Conservation (phyloP, 2,888 invertebrate species). For the Pilophorus perplexus region DNA sequence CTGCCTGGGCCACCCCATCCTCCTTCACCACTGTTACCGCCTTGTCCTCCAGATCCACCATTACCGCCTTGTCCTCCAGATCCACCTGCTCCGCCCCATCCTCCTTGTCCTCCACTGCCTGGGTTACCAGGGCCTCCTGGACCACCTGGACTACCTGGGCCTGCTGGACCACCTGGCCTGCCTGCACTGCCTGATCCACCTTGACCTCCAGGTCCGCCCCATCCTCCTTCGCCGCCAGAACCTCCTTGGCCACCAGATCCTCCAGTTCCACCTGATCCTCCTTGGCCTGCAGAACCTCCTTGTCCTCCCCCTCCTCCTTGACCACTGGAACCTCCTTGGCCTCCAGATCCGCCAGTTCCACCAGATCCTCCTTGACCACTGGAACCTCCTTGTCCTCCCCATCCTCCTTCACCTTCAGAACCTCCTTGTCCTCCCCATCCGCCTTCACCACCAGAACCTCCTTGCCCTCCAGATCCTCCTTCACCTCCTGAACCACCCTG, state of each 20-base stretch:
- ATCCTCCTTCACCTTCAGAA: constrained; percentile 1
- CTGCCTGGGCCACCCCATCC: constrained; percentile 5
- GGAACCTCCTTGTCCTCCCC: background rate
- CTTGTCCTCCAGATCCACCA: constrained; percentile 3
- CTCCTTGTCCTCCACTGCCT: constrained; percentile 11
- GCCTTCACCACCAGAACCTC: constrained; percentile 6
- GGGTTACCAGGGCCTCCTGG: background rate
- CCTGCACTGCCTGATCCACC: background rate
- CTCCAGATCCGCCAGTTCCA: constrained; percentile 4
- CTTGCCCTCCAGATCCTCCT: constrained; percentile 13
- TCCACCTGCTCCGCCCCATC: constrained; percentile 9
- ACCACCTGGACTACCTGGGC: constrained; percentile 26
- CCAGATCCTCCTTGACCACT: background rate
- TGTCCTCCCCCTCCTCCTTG: background rate
- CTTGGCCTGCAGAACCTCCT: constrained; percentile 6
- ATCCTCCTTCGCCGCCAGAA: constrained; percentile 9
- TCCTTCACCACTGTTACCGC: constrained; percentile 21
- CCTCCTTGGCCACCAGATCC: background rate
- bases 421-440: constrained; percentile 7
- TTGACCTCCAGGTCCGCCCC: constrained; percentile 4
- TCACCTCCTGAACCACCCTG: background rate
- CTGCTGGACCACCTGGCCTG: constrained; percentile 5
- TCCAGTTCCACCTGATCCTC: background rate
- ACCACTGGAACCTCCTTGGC: background rate
- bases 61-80: constrained; percentile 5